These are phyloP conservation scores for Cairina moschata DNA, from an alignment of 2,113 vertebrate genomes.

Conservation along the genomic window DNA sequence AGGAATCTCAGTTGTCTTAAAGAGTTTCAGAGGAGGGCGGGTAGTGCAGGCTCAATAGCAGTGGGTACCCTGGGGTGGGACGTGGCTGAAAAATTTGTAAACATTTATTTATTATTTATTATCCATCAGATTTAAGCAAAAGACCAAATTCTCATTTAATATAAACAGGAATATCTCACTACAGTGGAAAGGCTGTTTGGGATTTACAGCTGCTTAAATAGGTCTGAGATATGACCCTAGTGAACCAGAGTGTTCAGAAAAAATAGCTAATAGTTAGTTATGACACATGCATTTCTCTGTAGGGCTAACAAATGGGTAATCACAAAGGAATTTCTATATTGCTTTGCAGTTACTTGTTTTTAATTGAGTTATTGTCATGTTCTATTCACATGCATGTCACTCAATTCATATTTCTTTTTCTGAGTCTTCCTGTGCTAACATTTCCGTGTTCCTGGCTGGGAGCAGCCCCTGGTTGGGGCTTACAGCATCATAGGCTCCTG, in stretches of 20 bases:
- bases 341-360: neutral
- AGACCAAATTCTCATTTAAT: neutral
- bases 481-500: neutral
- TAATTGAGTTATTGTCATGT: neutral
- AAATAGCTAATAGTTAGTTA: neutral
- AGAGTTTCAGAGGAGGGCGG: neutral
- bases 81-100: neutral
- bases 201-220: neutral
- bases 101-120: neutral
- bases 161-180: neutral
- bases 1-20: constrained; percentile 29
- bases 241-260: neutral
- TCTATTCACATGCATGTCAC: neutral
- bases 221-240: neutral
- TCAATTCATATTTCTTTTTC: neutral
- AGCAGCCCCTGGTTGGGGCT: neutral
- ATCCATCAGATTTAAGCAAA: neutral
- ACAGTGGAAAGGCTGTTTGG: neutral
- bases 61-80: neutral
- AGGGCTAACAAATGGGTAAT: neutral
- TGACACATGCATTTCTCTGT: neutral
- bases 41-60: neutral
- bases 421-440: neutral
- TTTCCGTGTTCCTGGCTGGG: neutral
- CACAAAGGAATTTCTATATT: neutral